Conservation (phyloP, 2,888 invertebrate genomes). For the Halocaridina rubra region DNA sequence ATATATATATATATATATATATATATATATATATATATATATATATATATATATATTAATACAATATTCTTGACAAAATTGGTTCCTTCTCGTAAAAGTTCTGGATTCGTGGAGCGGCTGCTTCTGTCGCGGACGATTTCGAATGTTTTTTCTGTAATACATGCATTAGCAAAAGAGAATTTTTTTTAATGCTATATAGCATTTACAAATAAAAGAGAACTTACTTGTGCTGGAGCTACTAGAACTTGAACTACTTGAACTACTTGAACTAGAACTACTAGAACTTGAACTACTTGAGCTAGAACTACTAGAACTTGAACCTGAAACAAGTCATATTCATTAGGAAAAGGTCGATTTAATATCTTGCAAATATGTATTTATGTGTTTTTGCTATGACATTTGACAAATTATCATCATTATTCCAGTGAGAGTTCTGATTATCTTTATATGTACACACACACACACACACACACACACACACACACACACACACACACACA, state of each 20-base stretch:
- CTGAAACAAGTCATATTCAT: too few species aligned
- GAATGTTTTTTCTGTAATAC: too few species aligned
- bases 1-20: background rate
- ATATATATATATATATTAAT: background rate
- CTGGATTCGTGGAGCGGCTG: too few species aligned
- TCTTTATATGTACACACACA: background rate
- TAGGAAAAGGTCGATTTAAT: too few species aligned
- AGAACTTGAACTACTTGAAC: conserved; percentile 5
- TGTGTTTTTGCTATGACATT: too few species aligned
- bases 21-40: background rate
- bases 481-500: background rate
- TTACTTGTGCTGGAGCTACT: background rate
- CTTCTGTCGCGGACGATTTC: too few species aligned
- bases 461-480: background rate
- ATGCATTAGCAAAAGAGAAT: too few species aligned
- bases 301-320: background rate
- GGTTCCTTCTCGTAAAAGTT: too few species aligned
- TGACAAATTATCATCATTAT: background rate
- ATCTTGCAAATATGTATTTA: too few species aligned
- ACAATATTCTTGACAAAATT: background rate
- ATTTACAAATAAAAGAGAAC: too few species aligned
- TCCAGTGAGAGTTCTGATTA: background rate
- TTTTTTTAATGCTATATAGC: too few species aligned
- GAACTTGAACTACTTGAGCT: background rate
- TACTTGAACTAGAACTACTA: background rate